Evolutionary conservation across 2,888 invertebrate genomes (phyloP).

Genomic region (Bruchidius siliquastri): DNA sequence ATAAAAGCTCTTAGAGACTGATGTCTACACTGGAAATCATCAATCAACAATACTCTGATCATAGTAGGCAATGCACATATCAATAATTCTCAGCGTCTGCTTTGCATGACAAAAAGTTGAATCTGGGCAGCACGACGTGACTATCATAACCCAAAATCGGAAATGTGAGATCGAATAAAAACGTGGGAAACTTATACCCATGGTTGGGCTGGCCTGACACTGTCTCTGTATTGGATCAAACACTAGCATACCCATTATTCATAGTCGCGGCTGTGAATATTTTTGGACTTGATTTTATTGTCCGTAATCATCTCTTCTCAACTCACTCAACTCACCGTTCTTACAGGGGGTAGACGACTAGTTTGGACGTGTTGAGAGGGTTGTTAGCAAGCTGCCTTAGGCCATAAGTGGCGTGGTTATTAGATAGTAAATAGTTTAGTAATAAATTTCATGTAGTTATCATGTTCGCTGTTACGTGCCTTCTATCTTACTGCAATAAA

Average conservation of each 20-base stretch:
- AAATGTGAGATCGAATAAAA: slow-evolving; percentile 31
- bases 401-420: no score
- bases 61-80: not conserved
- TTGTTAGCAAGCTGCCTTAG: no score
- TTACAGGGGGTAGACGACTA: not conserved
- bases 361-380: not conserved
- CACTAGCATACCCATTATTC: slow-evolving; percentile 27
- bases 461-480: no score
- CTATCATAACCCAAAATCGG: slow-evolving; percentile 37
- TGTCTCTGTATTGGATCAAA: slow-evolving; percentile 13
- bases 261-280: slow-evolving; percentile 22
- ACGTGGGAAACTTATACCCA: slow-evolving; percentile 30
- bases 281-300: slow-evolving; percentile 13
- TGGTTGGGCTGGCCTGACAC: not conserved
- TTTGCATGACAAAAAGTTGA: slow-evolving; percentile 24
- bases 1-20: not conserved
- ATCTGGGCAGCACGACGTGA: slow-evolving; percentile 28
- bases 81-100: slow-evolving; percentile 1
- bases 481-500: no score
- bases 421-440: no score
- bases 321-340: not conserved
- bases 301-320: not conserved
- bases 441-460: no score
- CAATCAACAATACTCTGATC: not conserved
- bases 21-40: not conserved